Evolutionary conservation across 2,797 vertebrate genomes (phyloP).

Genomic region (Poeciliopsis presidionis): DNA sequence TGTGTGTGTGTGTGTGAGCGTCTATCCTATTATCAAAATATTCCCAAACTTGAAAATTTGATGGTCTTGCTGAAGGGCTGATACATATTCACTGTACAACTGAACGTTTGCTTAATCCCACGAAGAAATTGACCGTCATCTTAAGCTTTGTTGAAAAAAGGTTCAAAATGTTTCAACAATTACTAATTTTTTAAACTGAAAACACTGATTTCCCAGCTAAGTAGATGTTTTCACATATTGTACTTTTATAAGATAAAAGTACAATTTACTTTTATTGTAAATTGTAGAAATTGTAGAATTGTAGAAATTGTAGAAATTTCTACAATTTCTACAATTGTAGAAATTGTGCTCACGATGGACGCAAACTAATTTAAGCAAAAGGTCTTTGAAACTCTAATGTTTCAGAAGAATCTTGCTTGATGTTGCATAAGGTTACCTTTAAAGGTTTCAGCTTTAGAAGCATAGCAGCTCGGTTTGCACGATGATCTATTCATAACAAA

Average conservation of each 20-base stretch:
- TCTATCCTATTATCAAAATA: background rate
- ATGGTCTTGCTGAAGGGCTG: background rate
- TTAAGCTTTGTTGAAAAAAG: background rate
- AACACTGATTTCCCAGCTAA: background rate
- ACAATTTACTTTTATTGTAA: no score
- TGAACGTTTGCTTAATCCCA: background rate
- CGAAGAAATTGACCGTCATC: background rate
- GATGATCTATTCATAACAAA: background rate
- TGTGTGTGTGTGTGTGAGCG: background rate
- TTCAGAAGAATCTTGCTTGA: slow-evolving; percentile 31
- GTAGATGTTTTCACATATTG: background rate
- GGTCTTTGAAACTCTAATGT: background rate
- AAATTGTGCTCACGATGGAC: background rate
- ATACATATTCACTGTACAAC: background rate
- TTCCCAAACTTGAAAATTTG: background rate
- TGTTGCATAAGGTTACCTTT: slow-evolving; percentile 47
- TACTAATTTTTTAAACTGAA: background rate
- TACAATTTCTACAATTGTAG: no score
- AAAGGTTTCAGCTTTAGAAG: slow-evolving; percentile 33
- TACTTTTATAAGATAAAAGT: no score
- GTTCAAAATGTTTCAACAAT: background rate
- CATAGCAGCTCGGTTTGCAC: slow-evolving; percentile 15
- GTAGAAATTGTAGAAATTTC: no score
- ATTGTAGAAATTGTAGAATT: no score
- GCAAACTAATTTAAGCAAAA: slow-evolving; percentile 11